Conservation (phyloP, 2,113 vertebrate species). For the Dendrocopos noguchii region DNA sequence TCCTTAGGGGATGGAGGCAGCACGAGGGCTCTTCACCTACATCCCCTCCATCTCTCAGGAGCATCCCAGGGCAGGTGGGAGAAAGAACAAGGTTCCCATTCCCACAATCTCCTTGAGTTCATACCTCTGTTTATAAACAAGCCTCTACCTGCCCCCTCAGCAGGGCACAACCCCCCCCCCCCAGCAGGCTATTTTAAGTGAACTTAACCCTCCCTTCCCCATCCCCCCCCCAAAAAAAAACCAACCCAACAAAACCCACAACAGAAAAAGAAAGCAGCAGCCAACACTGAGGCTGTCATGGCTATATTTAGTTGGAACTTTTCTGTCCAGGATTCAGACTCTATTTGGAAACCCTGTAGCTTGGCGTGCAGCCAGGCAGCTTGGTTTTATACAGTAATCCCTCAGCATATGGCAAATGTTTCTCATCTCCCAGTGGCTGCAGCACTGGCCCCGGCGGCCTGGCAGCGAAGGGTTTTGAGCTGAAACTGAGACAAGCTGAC, state of each 20-base stretch:
- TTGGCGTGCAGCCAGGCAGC: constrained; percentile 73
- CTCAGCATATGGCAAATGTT: constrained; percentile 69
- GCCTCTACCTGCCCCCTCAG: constrained; percentile 5
- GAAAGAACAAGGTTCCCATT: neutral
- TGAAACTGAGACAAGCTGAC: constrained; percentile 10
- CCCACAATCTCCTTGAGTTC: neutral
- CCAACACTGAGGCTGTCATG: constrained; percentile 56
- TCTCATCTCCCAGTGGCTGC: constrained; percentile 38
- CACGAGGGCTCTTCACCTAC: accelerated
- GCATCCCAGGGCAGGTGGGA: neutral
- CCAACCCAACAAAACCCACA: no score
- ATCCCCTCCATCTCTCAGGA: neutral
- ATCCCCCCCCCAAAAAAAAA: neutral
- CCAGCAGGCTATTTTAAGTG: constrained; percentile 62
- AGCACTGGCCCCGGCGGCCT: neutral
- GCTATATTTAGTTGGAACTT: constrained; percentile 81
- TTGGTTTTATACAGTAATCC: constrained; percentile 74
- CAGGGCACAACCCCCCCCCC: neutral
- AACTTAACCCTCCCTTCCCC: neutral
- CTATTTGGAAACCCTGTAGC: constrained; percentile 78
- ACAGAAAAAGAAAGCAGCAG: constrained; percentile 13
- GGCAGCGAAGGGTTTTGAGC: neutral
- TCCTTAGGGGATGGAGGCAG: neutral
- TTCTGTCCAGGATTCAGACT: constrained; percentile 76
- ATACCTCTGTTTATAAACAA: constrained; percentile 12